Evolutionary conservation across 2,888 invertebrate species (phyloP).

Genomic region (Callinectes sapidus): DNA sequence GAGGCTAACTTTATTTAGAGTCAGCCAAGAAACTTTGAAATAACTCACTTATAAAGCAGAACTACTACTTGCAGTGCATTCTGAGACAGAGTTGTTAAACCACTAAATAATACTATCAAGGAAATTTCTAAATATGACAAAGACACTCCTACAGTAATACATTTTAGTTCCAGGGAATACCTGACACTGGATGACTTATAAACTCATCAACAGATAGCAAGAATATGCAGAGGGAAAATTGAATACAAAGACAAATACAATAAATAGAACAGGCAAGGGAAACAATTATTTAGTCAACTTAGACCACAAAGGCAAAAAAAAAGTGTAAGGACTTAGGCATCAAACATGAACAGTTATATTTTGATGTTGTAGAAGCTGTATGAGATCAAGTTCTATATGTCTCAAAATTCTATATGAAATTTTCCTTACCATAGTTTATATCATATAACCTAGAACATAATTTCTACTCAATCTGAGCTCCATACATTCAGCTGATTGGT

Average conservation of each 20-base stretch:
- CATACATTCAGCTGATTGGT: too few relatives aligned
- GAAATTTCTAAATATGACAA: neutral
- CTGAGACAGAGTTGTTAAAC: neutral
- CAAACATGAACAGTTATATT: neutral
- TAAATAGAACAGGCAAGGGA: neutral
- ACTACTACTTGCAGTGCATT: neutral
- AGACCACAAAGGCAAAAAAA: neutral
- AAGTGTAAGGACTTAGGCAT: conserved; percentile 20
- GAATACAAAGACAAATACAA: neutral
- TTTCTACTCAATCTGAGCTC: too few relatives aligned
- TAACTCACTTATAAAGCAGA: neutral
- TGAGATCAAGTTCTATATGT: neutral
- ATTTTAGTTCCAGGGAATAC: neutral
- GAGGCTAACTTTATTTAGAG: neutral
- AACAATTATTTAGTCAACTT: neutral
- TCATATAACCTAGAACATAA: too few relatives aligned
- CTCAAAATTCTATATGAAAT: neutral
- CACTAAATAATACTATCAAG: neutral
- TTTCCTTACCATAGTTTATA: neutral
- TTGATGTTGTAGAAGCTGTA: neutral
- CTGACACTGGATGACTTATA: neutral
- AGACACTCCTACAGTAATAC: neutral
- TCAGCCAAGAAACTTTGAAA: neutral
- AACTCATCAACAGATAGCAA: neutral
- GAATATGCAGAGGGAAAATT: neutral